Conservation (phyloP, 2,888 invertebrate species). For the Pachydiplax longipennis region DNA sequence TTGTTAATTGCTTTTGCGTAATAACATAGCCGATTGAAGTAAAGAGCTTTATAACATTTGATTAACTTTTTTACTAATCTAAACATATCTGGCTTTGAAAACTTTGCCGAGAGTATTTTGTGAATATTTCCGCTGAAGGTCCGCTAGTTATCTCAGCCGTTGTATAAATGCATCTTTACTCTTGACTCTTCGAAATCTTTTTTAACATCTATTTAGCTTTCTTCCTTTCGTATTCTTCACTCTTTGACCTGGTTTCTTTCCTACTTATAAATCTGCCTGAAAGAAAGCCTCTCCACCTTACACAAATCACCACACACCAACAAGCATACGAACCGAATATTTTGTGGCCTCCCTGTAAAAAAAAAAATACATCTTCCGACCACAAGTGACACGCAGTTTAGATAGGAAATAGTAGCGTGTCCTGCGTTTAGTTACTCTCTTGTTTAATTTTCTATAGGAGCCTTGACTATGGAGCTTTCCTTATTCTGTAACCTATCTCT, state of each 20-base stretch:
- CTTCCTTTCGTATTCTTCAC: not conserved
- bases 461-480: not conserved
- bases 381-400: not conserved
- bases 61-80: not conserved
- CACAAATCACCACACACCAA: not conserved
- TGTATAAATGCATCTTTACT: not conserved
- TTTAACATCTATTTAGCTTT: not conserved
- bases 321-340: not conserved
- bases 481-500: not conserved
- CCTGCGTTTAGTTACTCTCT: not conserved
- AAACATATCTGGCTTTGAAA: not conserved
- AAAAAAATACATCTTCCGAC: not conserved
- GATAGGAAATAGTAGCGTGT: not conserved
- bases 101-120: not conserved
- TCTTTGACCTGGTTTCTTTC: not conserved
- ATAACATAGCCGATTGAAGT: not conserved
- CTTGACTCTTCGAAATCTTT: not conserved
- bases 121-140: not conserved
- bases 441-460: not conserved
- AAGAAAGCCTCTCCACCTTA: not conserved
- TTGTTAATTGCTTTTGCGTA: constrained; percentile 13
- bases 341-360: not conserved
- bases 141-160: not conserved
- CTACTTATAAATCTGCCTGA: not conserved
- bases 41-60: not conserved